Evolutionary conservation across 2,797 vertebrate genomes (phyloP).

Genomic region (Anguilla pacifica): DNA sequence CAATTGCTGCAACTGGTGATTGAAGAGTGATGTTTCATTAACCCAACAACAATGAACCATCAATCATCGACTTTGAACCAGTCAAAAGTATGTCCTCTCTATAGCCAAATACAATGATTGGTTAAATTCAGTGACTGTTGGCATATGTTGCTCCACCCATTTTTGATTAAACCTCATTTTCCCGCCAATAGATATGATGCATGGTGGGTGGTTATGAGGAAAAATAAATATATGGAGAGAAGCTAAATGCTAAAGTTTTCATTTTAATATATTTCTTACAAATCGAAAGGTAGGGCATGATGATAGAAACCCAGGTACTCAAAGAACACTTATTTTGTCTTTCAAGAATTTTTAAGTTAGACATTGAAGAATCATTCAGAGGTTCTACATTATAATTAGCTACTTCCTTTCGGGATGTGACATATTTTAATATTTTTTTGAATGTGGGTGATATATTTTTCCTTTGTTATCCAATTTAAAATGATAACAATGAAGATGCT

Average conservation of each 20-base stretch:
- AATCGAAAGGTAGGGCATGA: background rate
- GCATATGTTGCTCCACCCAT: background rate
- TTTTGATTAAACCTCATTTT: background rate
- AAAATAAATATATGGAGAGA: background rate
- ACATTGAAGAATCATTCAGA: slow-evolving; percentile 54
- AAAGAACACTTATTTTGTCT: slow-evolving; percentile 43
- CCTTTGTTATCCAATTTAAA: slow-evolving; percentile 74
- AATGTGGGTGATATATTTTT: slow-evolving; percentile 30
- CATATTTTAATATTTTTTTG: too few relatives aligned
- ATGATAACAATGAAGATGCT: slow-evolving; percentile 71
- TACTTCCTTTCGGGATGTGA: slow-evolving; percentile 56
- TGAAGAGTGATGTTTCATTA: too few relatives aligned
- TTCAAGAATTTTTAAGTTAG: background rate
- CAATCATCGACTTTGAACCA: background rate
- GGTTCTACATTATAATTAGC: slow-evolving; percentile 61
- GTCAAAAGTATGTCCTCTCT: background rate
- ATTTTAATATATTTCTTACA: background rate
- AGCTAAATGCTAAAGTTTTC: background rate
- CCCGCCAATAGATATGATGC: background rate
- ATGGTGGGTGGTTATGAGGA: background rate
- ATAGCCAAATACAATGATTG: background rate
- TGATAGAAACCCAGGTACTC: slow-evolving; percentile 39
- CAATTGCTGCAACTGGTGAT: background rate
- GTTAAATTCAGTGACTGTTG: background rate
- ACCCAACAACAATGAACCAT: too few relatives aligned